Conservation (phyloP, 2,113 vertebrate species). For the Myotis brandtii region DNA sequence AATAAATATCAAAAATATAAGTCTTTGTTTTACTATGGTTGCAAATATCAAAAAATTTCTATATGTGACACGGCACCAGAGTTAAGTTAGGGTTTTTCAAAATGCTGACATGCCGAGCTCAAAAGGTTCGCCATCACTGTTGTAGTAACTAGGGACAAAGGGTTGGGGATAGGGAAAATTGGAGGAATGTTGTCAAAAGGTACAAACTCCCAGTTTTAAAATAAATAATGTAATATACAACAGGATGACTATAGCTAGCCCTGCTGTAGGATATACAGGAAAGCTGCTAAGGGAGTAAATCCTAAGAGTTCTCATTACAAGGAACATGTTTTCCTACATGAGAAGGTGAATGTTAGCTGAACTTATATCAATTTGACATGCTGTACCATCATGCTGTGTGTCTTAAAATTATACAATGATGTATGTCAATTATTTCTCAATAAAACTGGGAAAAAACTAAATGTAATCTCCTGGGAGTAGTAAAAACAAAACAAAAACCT, state of each 20-base stretch:
- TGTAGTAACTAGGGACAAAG: background rate
- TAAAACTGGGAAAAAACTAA: background rate
- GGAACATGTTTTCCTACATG: background rate
- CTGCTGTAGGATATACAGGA: no score
- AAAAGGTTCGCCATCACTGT: no score
- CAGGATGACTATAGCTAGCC: no score
- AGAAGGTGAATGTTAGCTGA: no score
- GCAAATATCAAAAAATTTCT: no score
- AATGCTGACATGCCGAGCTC: no score
- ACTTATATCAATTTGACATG: no score
- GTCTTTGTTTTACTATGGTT: no score
- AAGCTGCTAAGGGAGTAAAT: background rate
- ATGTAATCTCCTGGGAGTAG: background rate
- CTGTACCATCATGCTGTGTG: background rate
- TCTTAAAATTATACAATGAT: background rate
- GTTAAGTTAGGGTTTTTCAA: no score
- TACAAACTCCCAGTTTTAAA: background rate
- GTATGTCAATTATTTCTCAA: background rate
- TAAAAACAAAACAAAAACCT: background rate
- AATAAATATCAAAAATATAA: no score
- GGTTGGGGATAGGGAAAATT: background rate
- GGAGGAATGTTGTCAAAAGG: background rate
- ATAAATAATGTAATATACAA: background rate
- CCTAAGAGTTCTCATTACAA: background rate
- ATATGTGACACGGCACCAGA: no score